phyloP scores from a whole-genome alignment of 2,113 vertebrate species.

The Pogona vitticeps region DNA sequence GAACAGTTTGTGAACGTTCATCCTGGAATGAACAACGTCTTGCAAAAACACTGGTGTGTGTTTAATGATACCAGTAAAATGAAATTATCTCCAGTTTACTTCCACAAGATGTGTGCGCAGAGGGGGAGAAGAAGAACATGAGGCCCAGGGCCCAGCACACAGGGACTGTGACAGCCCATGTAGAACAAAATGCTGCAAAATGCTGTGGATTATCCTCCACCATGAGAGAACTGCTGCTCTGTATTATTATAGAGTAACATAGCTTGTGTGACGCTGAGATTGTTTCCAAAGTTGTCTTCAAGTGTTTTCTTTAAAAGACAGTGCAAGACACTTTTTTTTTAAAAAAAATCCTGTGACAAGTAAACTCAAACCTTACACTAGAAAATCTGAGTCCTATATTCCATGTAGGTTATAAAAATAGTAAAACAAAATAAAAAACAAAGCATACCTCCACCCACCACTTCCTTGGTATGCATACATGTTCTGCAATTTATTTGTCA shows the following conservation, averaged over 20 bases:
- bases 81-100: conserved; percentile 14
- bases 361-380: neutral
- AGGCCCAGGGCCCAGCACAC: neutral
- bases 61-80: conserved; percentile 34
- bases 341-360: neutral
- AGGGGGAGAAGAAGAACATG: neutral
- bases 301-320: neutral
- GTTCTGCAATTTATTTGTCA: too few species aligned
- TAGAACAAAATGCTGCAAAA: neutral
- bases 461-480: too few species aligned
- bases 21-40: conserved; percentile 31
- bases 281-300: neutral
- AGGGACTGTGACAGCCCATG: neutral
- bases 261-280: neutral
- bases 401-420: neutral
- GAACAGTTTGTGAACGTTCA: conserved; percentile 45
- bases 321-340: neutral
- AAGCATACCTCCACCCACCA: neutral
- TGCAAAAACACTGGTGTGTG: conserved; percentile 18
- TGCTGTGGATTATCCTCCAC: neutral
- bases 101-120: neutral
- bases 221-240: neutral
- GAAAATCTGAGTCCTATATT: neutral
- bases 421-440: neutral
- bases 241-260: neutral